These are phyloP conservation scores for Yoshiicerus persimilis DNA, from an alignment of 1,140 invertebrate species.

Conservation along the genomic window DNA sequence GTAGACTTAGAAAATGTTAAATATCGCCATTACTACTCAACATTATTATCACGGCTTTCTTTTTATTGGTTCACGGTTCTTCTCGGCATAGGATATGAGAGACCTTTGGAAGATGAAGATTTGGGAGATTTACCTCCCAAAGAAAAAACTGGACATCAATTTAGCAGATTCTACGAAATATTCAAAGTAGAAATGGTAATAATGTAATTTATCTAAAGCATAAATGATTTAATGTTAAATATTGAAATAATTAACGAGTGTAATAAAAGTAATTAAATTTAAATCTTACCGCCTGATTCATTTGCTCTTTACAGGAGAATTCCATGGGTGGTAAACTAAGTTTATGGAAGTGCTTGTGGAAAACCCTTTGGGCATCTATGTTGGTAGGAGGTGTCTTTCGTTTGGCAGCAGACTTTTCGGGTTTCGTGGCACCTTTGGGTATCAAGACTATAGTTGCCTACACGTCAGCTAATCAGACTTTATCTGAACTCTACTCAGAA, in stretches of 20 bases:
- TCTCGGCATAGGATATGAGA: constrained; percentile 65
- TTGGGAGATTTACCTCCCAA: constrained; percentile 69
- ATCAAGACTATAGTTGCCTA: constrained; percentile 47
- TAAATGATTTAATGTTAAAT: no score
- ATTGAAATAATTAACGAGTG: no score
- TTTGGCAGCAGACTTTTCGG: constrained; percentile 72
- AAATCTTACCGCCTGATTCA: no score
- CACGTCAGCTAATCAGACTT: constrained; percentile 23
- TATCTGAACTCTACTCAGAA: background rate
- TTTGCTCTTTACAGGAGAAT: constrained; percentile 23
- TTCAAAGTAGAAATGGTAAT: constrained; percentile 58
- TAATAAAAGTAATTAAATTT: no score
- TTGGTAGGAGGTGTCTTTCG: constrained; percentile 71
- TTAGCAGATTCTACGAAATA: constrained; percentile 59
- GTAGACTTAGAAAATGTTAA: constrained; percentile 24
- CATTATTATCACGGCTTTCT: constrained; percentile 69
- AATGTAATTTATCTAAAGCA: no score
- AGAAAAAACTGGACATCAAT: constrained; percentile 61
- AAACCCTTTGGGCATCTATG: constrained; percentile 71
- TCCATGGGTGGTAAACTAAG: constrained; percentile 37
- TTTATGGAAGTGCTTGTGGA: constrained; percentile 69
- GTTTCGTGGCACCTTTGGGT: constrained; percentile 72
- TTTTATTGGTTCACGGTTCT: constrained; percentile 76
- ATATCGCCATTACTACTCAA: constrained; percentile 62
- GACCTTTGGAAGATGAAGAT: constrained; percentile 67